A percentile compares a stretch with the other conserved stretches of the same genome.
These are phyloP conservation scores for Papilio machaon DNA, from an alignment of 1,140 invertebrate species.

Conservation along the genomic window DNA sequence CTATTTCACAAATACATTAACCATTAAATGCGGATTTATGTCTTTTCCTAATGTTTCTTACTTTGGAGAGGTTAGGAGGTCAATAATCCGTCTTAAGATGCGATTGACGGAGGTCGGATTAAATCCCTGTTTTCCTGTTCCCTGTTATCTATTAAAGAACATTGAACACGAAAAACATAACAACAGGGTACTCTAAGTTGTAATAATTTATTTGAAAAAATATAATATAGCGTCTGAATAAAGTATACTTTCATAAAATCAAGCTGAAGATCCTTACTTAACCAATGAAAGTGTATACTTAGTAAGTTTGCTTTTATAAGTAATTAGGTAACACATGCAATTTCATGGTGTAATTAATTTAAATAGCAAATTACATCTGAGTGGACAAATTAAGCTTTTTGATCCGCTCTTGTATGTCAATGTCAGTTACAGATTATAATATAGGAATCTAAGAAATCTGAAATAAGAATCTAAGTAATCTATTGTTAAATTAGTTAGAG, in stretches of 20 bases:
- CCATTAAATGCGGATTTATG: not conserved
- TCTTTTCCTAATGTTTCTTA: conserved; percentile 8
- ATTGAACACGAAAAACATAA: not conserved
- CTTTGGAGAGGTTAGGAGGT: not conserved
- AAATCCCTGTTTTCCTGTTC: conserved; percentile 9
- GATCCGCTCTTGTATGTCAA: too few relatives aligned
- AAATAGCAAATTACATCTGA: too few relatives aligned
- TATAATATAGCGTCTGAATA: too few relatives aligned
- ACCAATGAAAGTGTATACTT: too few relatives aligned
- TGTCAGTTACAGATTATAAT: too few relatives aligned
- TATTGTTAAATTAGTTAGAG: not conserved
- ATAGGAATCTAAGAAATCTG: too few relatives aligned
- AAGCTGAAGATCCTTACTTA: too few relatives aligned
- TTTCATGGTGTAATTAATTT: too few relatives aligned
- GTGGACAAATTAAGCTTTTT: not conserved
- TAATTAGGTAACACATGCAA: too few relatives aligned
- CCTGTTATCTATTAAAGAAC: not conserved
- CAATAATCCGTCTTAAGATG: conserved; percentile 18
- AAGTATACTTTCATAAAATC: too few relatives aligned
- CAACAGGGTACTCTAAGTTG: not conserved
- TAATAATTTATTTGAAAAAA: not conserved
- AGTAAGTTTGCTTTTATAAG: too few relatives aligned
- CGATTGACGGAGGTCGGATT: conserved; percentile 28
- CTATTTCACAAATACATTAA: not conserved
- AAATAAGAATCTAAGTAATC: not conserved